Conservation (phyloP, 2,797 vertebrate species). For the Propithecus perrieri region DNA sequence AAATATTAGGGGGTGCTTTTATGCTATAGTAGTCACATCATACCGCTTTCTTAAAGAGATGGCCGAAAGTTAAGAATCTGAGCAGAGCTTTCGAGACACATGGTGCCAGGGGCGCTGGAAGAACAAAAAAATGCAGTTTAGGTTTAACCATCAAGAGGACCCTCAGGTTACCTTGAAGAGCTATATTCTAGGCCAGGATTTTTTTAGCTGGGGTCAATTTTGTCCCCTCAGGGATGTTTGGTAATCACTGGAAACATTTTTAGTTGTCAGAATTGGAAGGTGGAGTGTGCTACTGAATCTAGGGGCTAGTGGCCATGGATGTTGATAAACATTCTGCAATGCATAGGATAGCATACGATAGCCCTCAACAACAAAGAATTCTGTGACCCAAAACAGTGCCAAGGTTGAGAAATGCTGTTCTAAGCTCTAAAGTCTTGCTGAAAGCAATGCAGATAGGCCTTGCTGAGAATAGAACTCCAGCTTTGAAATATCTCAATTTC, state of each 20-base stretch:
- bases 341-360: neutral
- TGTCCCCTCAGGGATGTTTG: neutral
- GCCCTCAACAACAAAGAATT: neutral
- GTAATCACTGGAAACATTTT: neutral
- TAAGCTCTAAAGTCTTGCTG: neutral
- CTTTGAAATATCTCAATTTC: neutral
- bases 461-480: neutral
- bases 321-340: neutral
- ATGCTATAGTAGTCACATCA: neutral
- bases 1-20: neutral
- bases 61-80: neutral
- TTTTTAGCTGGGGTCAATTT: neutral
- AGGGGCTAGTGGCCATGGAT: neutral
- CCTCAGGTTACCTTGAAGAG: neutral
- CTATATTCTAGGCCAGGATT: neutral
- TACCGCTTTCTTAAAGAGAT: neutral
- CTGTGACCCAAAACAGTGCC: neutral
- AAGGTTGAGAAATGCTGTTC: neutral
- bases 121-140: neutral
- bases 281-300: neutral
- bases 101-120: neutral
- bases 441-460: neutral
- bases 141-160: neutral
- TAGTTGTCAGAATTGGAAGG: neutral
- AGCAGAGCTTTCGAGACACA: neutral